phyloP scores from a whole-genome alignment of 2,113 vertebrate genomes.

The Puntigrus tetrazona region DNA sequence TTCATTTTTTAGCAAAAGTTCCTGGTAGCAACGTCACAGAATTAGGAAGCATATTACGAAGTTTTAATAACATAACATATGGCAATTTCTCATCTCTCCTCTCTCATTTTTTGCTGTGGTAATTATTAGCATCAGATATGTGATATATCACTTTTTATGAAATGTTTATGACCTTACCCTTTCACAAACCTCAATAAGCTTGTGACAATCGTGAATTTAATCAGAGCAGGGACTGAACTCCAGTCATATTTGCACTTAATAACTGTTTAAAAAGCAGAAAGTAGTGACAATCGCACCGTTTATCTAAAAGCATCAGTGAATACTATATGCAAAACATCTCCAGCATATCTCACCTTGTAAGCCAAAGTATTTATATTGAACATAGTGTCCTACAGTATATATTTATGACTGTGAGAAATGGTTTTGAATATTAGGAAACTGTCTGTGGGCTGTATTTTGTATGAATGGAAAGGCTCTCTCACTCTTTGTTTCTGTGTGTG shows the following conservation, averaged over 20 bases:
- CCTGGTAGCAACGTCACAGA: background rate
- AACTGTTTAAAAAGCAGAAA: background rate
- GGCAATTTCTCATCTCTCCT: background rate
- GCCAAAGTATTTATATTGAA: conserved; percentile 18
- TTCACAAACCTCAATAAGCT: background rate
- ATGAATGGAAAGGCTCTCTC: background rate
- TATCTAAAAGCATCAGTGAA: background rate
- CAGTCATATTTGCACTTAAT: conserved; percentile 22
- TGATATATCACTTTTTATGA: background rate
- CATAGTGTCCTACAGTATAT: background rate
- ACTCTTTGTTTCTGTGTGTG: conserved; percentile 1
- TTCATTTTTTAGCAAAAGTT: background rate
- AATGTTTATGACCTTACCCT: background rate
- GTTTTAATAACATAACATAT: background rate
- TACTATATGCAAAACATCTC: background rate
- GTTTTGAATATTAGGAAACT: conserved; percentile 28
- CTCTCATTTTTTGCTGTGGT: background rate
- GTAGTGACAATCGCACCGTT: background rate
- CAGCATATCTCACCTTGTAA: conserved; percentile 6
- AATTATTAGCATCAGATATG: background rate
- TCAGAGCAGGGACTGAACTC: conserved; percentile 21
- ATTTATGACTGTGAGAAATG: background rate
- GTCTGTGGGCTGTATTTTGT: background rate
- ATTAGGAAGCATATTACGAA: background rate
- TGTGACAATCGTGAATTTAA: background rate